Base-by-base conservation (phyloP, 37 sponge, comb jelly and placozoan species). In the Cliona cf. orientalis region DNA sequence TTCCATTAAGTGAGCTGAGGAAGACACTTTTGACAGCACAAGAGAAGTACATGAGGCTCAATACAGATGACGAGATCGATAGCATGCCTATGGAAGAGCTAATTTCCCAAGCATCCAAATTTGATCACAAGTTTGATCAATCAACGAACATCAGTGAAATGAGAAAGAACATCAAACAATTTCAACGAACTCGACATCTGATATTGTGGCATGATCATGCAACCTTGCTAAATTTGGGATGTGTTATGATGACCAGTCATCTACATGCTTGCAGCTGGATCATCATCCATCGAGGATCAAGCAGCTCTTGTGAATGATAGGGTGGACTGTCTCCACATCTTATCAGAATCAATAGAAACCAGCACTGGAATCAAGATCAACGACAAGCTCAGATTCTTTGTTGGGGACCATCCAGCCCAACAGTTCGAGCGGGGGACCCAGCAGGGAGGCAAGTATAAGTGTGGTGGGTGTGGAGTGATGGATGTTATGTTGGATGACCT, bases 131-230 rank as follows among this genome's bases (percentile, higher is more conserved):
- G 5, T 5, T 5, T 29, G 23, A n/a, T 5, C 63, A 43, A 76
- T 34, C 44, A 62, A 32, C 3, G 23, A 32, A 32, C 36, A 36
- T 9, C 58, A 55, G 35, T 32, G 80, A 80, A 32, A 39, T 80
- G 21, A 34, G 40, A n/a, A 2, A 7, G 9, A 80, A 25, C 14
- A 22, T 80, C 6, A 69, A 68, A 41, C 22, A 26, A 34, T 2
- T 29, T 23, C 70, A 80, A 32, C 70, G 70, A 31, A 80, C 62
- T 31, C 31, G 80, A 35, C 29, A 59, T 35, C 40, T 80, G 38
- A 42, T 21, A 29, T 53, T 80, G 56, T 80, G 80, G 80, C 70
- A 80, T 69, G 80, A 80, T 32, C 80, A 80, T 69, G 69, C 43
- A 58, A 80, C 80, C 14, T n/a, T 80, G 14, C 70, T 68, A 12